Evolutionary conservation across 2,888 invertebrate species (phyloP), one percentile per base, ranked within the genome.

Genomic region (Scaptomyza tumidula): DNA sequence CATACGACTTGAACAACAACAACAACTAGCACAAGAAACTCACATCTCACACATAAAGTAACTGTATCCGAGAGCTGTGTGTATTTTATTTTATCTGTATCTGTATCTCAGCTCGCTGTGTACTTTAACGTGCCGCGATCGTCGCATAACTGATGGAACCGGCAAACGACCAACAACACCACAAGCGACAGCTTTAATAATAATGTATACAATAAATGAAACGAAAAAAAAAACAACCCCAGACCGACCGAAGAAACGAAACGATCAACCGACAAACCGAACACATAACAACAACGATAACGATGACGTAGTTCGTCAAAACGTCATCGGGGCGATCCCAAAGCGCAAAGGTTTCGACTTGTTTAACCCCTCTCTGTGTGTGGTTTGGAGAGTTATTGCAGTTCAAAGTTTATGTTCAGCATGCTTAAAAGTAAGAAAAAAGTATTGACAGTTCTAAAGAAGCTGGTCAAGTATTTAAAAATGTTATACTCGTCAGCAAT

Each of bases 61-160:
- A 16, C 11, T 58, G 50, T 50, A 19, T 14, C 35, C 24, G 35
- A 19, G 11, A 31, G 5, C n/a, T 41, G 39, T 41, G n/a, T 19
- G 16, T 46, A 39, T 55, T 3, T 45, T 45, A 37, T 31, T 19
- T 41, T 19, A 29, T 41, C 29, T 67, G 16, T 48, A 39, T 55
- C 11, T n/a, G 13, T 53, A 46, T 52, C 57, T 53, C 48, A 57
- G 55, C 62, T 14, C 14, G 67, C 24, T 61, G 52, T 65, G 89
- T 76, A 81, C 82, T 88, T 82, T 63, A 73, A 79, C 78, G 80
- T 86, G 82, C 77, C 86, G 74, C 87, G 89, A 83, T 90, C 86
- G 85, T 79, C 88, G 80, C 89, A 71, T 82, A 86, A 90, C 90
- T 90, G 90, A 86, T 65, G 70, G 54, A 60, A 67, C 76, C 71